Conservation (phyloP, 2,888 invertebrate genomes). For the Apotomis betuletana region DNA sequence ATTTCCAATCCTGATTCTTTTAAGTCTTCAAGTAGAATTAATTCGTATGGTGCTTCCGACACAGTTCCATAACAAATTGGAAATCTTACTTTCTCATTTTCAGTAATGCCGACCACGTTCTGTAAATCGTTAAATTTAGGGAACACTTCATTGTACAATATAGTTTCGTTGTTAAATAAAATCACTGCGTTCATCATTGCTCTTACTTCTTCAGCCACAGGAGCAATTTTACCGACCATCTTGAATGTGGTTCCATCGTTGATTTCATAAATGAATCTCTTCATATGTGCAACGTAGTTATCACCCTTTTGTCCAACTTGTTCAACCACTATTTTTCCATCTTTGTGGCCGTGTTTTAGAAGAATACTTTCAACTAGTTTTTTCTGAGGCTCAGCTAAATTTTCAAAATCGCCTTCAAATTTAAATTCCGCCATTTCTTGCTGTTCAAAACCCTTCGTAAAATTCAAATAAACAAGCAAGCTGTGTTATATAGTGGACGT, state of each 20-base stretch:
- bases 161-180: slow-evolving; percentile 56
- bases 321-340: slow-evolving; percentile 42
- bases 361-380: slow-evolving; percentile 35
- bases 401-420: slow-evolving; percentile 40
- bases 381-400: slow-evolving; percentile 26
- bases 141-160: slow-evolving; percentile 55
- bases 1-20: slow-evolving; percentile 51
- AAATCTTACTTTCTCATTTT: slow-evolving; percentile 51
- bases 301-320: slow-evolving; percentile 45
- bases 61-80: slow-evolving; percentile 57
- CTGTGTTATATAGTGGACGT: slow-evolving; percentile 25
- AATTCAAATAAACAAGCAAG: not conserved
- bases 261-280: slow-evolving; percentile 46
- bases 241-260: slow-evolving; percentile 50
- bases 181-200: slow-evolving; percentile 41
- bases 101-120: slow-evolving; percentile 51
- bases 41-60: slow-evolving; percentile 52
- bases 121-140: slow-evolving; percentile 58
- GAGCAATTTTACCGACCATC: slow-evolving; percentile 63
- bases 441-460: not conserved
- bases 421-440: slow-evolving; percentile 41
- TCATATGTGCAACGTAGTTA: slow-evolving; percentile 45
- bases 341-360: slow-evolving; percentile 32
- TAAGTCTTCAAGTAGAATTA: slow-evolving; percentile 62
- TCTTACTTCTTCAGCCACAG: slow-evolving; percentile 47